Evolutionary conservation across 2,888 invertebrate species (phyloP).

Genomic region (Hirtodrosophila confusa): DNA sequence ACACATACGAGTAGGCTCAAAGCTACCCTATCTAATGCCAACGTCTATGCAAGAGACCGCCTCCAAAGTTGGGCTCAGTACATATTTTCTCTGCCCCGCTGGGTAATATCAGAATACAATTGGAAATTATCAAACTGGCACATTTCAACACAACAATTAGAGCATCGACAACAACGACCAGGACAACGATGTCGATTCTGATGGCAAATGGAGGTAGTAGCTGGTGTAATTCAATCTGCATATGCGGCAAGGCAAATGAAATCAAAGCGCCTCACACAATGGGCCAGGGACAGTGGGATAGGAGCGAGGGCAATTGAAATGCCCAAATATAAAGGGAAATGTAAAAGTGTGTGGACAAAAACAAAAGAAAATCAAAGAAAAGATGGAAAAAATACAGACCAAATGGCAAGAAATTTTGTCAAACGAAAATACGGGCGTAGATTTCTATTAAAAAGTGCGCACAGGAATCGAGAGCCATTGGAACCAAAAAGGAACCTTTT

Average conservation of each 20-base stretch:
- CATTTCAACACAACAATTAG: conserved; percentile 63
- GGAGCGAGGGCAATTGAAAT: conserved; percentile 54
- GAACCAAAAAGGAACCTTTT: conserved; percentile 61
- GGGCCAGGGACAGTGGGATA: conserved; percentile 18
- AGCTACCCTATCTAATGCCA: conserved; percentile 9
- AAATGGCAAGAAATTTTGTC: conserved; percentile 70
- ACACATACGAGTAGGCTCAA: not conserved
- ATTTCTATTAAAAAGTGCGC: conserved; percentile 66
- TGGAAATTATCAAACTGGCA: conserved; percentile 58
- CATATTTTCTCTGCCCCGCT: conserved; percentile 11
- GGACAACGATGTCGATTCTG: conserved; percentile 13
- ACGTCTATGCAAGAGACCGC: not conserved
- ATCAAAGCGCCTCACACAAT: conserved; percentile 59
- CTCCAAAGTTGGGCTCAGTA: too few species aligned
- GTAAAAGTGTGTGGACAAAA: conserved; percentile 22
- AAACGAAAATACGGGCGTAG: conserved; percentile 78
- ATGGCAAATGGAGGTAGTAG: conserved; percentile 39
- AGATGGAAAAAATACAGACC: conserved; percentile 18
- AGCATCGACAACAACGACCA: conserved; percentile 32
- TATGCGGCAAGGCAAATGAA: conserved; percentile 57
- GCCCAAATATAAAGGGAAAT: conserved; percentile 54
- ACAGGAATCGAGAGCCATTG: conserved; percentile 36
- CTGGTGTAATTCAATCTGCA: conserved; percentile 79
- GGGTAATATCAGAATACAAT: conserved; percentile 23
- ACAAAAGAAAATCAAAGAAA: conserved; percentile 14